Conservation (phyloP, 2,113 vertebrate species). For the Hippopotamus amphibius region DNA sequence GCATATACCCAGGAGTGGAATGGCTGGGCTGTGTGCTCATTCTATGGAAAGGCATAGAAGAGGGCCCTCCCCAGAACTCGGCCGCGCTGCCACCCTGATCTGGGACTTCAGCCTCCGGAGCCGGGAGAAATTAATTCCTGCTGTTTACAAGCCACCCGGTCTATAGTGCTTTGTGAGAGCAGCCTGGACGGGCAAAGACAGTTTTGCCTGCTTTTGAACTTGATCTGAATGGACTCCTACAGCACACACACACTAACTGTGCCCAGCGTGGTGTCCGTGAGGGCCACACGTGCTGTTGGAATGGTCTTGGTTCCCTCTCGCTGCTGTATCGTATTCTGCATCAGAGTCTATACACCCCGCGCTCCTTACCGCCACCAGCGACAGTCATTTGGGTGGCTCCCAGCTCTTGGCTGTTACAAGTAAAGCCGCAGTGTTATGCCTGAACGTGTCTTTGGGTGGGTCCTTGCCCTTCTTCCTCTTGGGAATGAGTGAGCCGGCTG, state of each 20-base stretch:
- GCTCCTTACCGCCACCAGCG: rapidly evolving
- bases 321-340: not conserved
- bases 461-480: not conserved
- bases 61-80: not conserved
- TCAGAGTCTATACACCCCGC: rapidly evolving
- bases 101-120: no score
- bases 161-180: not conserved
- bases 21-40: not conserved
- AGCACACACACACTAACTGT: rapidly evolving
- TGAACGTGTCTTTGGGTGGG: not conserved
- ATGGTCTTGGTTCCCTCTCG: no score
- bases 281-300: rapidly evolving
- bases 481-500: not conserved
- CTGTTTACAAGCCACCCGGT: not conserved
- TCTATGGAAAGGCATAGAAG: rapidly evolving
- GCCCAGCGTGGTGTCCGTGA: not conserved
- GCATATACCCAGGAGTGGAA: not conserved
- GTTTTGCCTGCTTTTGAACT: not conserved
- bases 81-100: not conserved
- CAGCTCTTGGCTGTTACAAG: rapidly evolving
- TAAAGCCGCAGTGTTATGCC: not conserved
- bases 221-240: not conserved
- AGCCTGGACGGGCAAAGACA: not conserved
- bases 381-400: not conserved
- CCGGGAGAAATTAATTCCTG: no score